These are phyloP conservation scores for Agrotis exclamationis DNA, from an alignment of 2,888 invertebrate genomes.

Conservation along the genomic window DNA sequence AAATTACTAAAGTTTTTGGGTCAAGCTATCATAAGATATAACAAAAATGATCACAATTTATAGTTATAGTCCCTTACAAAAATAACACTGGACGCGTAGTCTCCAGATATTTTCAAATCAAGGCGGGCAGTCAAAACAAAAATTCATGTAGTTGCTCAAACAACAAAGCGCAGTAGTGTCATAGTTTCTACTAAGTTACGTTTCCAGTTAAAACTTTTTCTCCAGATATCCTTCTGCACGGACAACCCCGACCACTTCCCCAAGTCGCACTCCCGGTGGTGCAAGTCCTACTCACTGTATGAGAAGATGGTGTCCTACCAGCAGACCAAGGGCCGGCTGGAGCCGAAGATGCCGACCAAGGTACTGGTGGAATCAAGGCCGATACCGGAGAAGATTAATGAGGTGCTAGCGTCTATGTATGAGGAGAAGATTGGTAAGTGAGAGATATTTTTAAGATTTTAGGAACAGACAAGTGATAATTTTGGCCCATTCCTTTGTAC, in stretches of 20 bases:
- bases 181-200: background rate
- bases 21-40: too few species aligned
- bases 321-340: conserved; percentile 90
- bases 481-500: too few species aligned
- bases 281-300: conserved; percentile 92
- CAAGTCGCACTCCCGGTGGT: conserved; percentile 91
- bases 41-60: too few species aligned
- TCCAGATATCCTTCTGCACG: conserved; percentile 90
- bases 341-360: conserved; percentile 91
- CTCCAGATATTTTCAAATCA: too few species aligned
- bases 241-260: conserved; percentile 88
- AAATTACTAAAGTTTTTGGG: too few species aligned
- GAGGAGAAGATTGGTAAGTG: conserved; percentile 85
- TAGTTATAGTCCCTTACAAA: too few species aligned
- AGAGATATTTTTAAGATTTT: background rate
- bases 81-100: too few species aligned
- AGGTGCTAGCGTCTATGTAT: conserved; percentile 86
- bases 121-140: too few species aligned
- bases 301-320: conserved; percentile 92
- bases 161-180: background rate
- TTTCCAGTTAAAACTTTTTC: too few species aligned
- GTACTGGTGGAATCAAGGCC: conserved; percentile 73
- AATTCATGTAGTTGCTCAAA: too few species aligned
- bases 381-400: conserved; percentile 87
- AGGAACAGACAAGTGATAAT: background rate